phyloP scores from a whole-genome alignment of 2,797 vertebrate species.

The Cyclopterus lumpus region DNA sequence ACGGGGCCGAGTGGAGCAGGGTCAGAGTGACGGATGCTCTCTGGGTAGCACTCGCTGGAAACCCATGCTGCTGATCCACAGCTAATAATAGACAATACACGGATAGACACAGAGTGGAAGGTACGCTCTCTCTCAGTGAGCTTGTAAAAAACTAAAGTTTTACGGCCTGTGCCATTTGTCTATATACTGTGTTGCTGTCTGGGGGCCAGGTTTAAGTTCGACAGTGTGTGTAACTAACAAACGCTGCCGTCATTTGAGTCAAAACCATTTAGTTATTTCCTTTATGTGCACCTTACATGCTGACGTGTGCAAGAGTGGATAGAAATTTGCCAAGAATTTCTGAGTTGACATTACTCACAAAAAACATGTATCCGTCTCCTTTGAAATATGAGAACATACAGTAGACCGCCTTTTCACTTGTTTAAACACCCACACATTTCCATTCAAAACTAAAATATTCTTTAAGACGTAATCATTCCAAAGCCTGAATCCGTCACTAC shows the following conservation, averaged over 20 bases:
- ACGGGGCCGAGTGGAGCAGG: constrained; percentile 37
- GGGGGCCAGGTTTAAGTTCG: constrained; percentile 34
- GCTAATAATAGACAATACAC: constrained; percentile 63
- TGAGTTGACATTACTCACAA: not conserved
- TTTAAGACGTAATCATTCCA: constrained; percentile 30
- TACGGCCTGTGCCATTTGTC: constrained; percentile 18
- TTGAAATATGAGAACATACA: constrained; percentile 2
- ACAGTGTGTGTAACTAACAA: constrained; percentile 17
- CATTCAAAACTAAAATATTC: constrained; percentile 28
- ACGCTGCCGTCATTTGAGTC: constrained; percentile 16
- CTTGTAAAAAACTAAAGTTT: constrained; percentile 56
- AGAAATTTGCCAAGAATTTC: constrained; percentile 17
- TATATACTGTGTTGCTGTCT: constrained; percentile 31
- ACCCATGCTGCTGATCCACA: constrained; percentile 64
- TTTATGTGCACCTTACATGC: not conserved
- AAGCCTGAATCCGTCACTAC: constrained; percentile 26
- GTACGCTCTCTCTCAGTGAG: constrained; percentile 45
- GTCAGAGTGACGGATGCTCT: constrained; percentile 66
- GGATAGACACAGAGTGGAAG: constrained; percentile 36
- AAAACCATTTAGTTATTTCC: constrained; percentile 9
- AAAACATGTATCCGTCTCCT: constrained; percentile 8
- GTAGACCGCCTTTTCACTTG: constrained; percentile 5
- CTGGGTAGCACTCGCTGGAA: constrained; percentile 52
- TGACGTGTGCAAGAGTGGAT: not conserved
- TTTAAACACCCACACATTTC: constrained; percentile 26